Percentiles rank a stretch among this genome's conserved stretches.
These are phyloP conservation scores for Erithacus rubecula DNA, from an alignment of 2,797 vertebrate species.

Conservation along the genomic window DNA sequence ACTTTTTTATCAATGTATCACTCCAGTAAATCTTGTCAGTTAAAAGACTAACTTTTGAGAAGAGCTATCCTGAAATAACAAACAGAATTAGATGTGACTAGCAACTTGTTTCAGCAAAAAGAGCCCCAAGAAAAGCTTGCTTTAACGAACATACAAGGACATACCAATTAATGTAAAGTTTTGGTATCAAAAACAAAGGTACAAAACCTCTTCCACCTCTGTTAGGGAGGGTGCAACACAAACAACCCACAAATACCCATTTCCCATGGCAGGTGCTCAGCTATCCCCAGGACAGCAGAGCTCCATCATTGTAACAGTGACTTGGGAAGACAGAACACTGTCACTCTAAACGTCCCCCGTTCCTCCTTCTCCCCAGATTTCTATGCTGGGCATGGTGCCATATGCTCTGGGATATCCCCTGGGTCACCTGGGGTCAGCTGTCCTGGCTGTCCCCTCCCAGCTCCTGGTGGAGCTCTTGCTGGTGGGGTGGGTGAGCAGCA, in stretches of 20 bases:
- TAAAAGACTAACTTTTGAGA: neutral
- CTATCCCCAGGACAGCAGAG: neutral
- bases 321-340: neutral
- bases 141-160: neutral
- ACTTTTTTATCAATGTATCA: neutral
- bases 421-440: neutral
- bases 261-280: neutral
- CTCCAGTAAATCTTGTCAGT: neutral
- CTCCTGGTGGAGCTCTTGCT: neutral
- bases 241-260: no score
- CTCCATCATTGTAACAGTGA: fast-evolving
- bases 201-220: neutral
- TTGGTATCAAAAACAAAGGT: neutral
- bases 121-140: neutral
- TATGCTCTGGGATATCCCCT: neutral
- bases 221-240: neutral
- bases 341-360: fast-evolving
- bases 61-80: neutral
- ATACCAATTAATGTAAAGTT: neutral
- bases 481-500: neutral
- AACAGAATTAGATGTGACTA: neutral
- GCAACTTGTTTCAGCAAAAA: neutral
- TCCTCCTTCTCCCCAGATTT: neutral
- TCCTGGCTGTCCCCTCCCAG: neutral
- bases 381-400: fast-evolving